Evolutionary conservation across 2,888 invertebrate genomes (phyloP).

Genomic region (Yponomeuta cagnagella): DNA sequence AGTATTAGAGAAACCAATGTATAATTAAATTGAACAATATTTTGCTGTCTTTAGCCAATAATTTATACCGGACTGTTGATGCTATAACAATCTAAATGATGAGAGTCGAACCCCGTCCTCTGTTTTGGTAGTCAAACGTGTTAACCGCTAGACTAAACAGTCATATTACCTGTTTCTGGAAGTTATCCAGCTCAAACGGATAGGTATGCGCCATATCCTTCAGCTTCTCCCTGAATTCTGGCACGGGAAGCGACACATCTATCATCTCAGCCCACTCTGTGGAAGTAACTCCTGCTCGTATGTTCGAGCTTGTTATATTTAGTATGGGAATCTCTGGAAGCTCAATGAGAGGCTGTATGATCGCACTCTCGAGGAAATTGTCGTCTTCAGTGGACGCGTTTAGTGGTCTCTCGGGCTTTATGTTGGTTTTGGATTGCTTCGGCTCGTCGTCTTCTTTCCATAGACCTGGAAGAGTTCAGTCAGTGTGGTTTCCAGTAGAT

Average conservation of each 20-base stretch:
- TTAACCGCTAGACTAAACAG: too few relatives aligned
- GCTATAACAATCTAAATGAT: too few relatives aligned
- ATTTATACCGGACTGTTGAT: too few relatives aligned
- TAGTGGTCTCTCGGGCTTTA: conserved; percentile 31
- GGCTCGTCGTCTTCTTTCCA: conserved; percentile 61
- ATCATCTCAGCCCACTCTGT: conserved; percentile 92
- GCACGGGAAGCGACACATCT: conserved; percentile 87
- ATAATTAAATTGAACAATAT: too few relatives aligned
- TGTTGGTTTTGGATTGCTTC: conserved; percentile 28
- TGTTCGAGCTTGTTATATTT: conserved; percentile 77
- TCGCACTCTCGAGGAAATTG: conserved; percentile 54
- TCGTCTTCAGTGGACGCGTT: conserved; percentile 44
- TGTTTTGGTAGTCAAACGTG: too few relatives aligned
- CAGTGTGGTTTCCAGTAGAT: background rate
- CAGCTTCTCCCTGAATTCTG: conserved; percentile 86
- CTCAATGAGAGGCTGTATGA: conserved; percentile 52
- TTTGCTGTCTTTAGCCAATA: too few relatives aligned
- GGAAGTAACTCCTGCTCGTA: conserved; percentile 60
- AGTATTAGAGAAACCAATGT: background rate
- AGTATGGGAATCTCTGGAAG: conserved; percentile 78
- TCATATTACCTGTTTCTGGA: conserved; percentile 88
- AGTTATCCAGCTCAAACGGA: conserved; percentile 95
- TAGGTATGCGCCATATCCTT: conserved; percentile 90
- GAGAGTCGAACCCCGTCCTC: too few relatives aligned
- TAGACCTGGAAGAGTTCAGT: conserved; percentile 39